phyloP scores from a whole-genome alignment of 2,888 invertebrate species.

The Sclerodermus sp. region DNA sequence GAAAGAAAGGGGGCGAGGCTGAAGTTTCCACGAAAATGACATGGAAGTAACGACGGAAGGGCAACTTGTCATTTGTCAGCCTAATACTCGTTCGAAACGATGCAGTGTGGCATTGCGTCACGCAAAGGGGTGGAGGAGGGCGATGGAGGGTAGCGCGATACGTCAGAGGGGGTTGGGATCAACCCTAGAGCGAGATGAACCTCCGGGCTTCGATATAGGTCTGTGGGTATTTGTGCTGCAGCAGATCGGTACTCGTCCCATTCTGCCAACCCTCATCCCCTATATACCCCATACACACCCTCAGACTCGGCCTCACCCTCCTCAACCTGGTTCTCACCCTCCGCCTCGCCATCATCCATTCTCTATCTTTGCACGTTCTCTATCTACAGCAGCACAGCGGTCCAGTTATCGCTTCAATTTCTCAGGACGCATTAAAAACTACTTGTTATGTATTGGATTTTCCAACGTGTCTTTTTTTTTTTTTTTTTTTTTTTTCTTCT shows the following conservation, averaged over 20 bases:
- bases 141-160: constrained; percentile 2
- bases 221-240: constrained; percentile 19
- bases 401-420: too few species aligned
- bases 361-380: background rate
- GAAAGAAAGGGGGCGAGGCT: too few species aligned
- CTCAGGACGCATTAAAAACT: too few species aligned
- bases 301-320: background rate
- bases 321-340: constrained; percentile 1
- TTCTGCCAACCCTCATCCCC: background rate
- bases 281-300: too few species aligned
- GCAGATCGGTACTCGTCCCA: background rate
- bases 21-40: too few species aligned
- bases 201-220: constrained; percentile 19
- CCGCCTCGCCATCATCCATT: constrained; percentile 1
- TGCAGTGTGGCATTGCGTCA: too few species aligned
- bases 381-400: too few species aligned
- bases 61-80: constrained; percentile 27
- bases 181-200: background rate
- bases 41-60: background rate
- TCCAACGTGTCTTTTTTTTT: too few species aligned
- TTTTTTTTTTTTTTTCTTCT: too few species aligned
- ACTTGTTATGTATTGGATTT: too few species aligned
- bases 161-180: background rate
- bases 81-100: constrained; percentile 18
- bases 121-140: background rate